Percentiles rank a stretch among this genome's conserved stretches.
phyloP scores from a whole-genome alignment of 2,113 vertebrate genomes.

The Bambusicola thoracicus region DNA sequence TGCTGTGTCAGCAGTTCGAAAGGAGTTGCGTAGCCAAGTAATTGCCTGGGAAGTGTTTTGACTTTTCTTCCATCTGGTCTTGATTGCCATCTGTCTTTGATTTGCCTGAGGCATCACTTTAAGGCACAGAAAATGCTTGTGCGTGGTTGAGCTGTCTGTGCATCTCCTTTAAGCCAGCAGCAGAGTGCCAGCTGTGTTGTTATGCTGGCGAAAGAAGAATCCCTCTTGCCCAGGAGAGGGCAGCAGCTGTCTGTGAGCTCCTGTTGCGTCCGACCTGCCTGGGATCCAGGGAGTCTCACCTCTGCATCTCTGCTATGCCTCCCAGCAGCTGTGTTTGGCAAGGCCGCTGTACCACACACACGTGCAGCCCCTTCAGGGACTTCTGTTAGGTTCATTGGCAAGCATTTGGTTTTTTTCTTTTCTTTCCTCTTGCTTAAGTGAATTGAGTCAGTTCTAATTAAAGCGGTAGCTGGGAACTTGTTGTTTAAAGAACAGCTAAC shows the following conservation, averaged over 20 bases:
- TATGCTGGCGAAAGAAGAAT: too few relatives aligned
- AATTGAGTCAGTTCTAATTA: neutral
- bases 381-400: neutral
- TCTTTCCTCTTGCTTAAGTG: neutral
- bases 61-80: neutral
- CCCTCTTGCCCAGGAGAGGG: slow-evolving; percentile 41
- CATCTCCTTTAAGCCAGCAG: rapidly evolving
- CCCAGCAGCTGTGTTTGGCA: rapidly evolving
- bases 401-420: neutral
- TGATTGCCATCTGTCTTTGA: neutral
- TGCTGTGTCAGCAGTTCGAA: neutral
- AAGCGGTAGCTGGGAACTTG: neutral
- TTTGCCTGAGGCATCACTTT: neutral
- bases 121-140: neutral
- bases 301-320: rapidly evolving
- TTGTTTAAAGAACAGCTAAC: neutral
- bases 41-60: neutral
- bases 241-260: neutral
- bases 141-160: too few relatives aligned
- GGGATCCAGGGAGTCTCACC: rapidly evolving
- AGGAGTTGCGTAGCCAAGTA: neutral
- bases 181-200: too few relatives aligned
- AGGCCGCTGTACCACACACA: rapidly evolving
- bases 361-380: too few relatives aligned
- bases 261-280: neutral